A percentile compares a stretch with the other conserved stretches of the same genome.
Conservation (phyloP, 2,888 invertebrate genomes). For the Seira ritae region DNA sequence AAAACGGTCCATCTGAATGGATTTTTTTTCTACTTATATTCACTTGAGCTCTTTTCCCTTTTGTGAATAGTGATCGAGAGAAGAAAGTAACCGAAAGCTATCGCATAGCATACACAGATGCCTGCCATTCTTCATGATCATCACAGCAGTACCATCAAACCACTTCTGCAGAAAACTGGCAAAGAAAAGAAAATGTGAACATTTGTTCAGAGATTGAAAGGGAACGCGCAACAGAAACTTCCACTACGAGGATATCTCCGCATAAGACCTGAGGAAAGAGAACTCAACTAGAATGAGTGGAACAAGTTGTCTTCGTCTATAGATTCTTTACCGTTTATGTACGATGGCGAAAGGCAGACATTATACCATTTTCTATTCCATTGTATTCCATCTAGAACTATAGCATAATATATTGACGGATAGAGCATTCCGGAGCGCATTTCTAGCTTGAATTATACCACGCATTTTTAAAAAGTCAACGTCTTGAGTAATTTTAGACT, state of each 20-base stretch:
- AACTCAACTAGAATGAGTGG: background rate
- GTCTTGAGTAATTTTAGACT: too few species aligned
- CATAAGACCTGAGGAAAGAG: background rate
- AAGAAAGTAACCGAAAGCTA: background rate
- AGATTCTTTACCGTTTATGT: background rate
- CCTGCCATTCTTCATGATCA: background rate
- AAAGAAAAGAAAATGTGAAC: background rate
- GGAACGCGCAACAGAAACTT: constrained; percentile 2
- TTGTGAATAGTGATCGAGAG: background rate
- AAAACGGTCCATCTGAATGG: constrained; percentile 4
- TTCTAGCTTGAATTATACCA: too few species aligned
- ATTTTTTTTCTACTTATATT: constrained; percentile 2
- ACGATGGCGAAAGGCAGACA: background rate
- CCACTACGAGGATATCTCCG: background rate
- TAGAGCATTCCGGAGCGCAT: too few species aligned
- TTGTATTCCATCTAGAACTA: background rate
- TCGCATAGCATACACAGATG: background rate
- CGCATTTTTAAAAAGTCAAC: too few species aligned
- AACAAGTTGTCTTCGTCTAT: background rate
- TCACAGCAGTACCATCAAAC: background rate
- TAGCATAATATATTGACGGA: too few species aligned
- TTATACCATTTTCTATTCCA: background rate
- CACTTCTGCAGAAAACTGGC: background rate
- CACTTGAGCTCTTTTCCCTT: background rate
- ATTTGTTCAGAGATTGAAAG: background rate